phyloP scores from a whole-genome alignment of 2,797 vertebrate genomes.

The Artibeus lituratus region DNA sequence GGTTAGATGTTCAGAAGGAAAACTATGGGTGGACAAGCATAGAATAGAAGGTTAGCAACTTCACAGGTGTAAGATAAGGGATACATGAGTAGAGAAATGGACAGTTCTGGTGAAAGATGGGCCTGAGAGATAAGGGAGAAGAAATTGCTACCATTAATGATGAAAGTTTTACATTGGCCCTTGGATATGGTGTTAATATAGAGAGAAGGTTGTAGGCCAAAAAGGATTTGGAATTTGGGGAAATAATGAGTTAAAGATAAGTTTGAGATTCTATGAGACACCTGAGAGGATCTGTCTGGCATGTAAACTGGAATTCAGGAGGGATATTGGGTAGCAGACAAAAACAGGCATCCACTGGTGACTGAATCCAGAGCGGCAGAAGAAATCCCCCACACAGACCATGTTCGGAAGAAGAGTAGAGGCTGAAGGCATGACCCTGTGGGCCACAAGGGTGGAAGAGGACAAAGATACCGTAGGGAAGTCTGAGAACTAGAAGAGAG shows the following conservation, averaged over 20 bases:
- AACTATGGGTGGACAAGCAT: background rate
- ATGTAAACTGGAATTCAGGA: background rate
- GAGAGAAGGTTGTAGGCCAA: background rate
- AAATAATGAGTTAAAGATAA: background rate
- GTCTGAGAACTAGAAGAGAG: background rate
- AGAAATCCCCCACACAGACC: background rate
- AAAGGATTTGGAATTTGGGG: background rate
- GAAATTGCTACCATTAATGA: background rate
- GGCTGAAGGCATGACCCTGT: accelerated
- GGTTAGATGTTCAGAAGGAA: background rate
- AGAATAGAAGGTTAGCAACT: background rate
- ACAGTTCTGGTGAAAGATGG: background rate
- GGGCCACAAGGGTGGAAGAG: background rate
- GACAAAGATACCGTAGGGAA: background rate
- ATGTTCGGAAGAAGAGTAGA: background rate
- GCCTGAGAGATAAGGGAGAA: background rate
- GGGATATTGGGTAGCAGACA: background rate
- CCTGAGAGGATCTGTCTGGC: background rate
- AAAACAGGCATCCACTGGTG: background rate
- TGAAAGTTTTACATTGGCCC: background rate
- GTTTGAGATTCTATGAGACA: background rate
- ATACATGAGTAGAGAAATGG: background rate
- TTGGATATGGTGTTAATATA: background rate
- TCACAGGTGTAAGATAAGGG: background rate
- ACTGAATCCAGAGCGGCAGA: background rate